Evolutionary conservation across 2,113 vertebrate genomes (phyloP), one percentile per base, ranked within the genome.

Genomic region (Cygnus buccinator): DNA sequence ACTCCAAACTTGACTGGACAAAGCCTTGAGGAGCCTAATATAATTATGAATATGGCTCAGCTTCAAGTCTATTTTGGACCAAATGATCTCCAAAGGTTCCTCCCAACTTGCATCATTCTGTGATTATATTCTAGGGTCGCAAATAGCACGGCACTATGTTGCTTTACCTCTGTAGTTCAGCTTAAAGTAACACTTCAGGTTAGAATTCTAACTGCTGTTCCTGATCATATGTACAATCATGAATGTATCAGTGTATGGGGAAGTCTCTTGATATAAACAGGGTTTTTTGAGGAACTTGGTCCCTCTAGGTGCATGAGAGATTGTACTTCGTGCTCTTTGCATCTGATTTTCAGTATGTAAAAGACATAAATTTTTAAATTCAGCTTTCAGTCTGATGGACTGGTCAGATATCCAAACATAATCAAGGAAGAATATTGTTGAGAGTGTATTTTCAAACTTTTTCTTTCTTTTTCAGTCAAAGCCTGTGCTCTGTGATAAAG

Each of bases 401-500:
- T 6, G 29, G 2, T 80, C 39, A 23, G 35, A 10, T 44, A 50
- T 0, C 39, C 61, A 65, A 33, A 57, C 12, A 20, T 2, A 48
- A 48, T 46, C 46, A 31, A 75, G 3, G 19, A 62, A 90, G 5
- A 13, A 61, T 77, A 73, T 37, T 31, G 5, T 2, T 63, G 17
- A 35, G 41, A 82, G 23, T 31, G 31, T 31, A 0, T 76, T 87
- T 84, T 61, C 46, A 59, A 76, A 31, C 76, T 52, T 83, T 37
- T 79, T 77, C 37, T 76, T 8, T 84, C 10, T 48, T 10, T 94
- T 87, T 80, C 97, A 99, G 99, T 98, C 99, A 11, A 99, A 98
- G 96, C 99, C 99, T 54, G 98, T 94, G 10, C 97, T 98, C 61
- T 99, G 99, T 75, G 98, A 99, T 72, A 99, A 98, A 94, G 99